These are phyloP conservation scores for Neodiprion virginianus DNA, from an alignment of 1,140 invertebrate species.

Conservation along the genomic window DNA sequence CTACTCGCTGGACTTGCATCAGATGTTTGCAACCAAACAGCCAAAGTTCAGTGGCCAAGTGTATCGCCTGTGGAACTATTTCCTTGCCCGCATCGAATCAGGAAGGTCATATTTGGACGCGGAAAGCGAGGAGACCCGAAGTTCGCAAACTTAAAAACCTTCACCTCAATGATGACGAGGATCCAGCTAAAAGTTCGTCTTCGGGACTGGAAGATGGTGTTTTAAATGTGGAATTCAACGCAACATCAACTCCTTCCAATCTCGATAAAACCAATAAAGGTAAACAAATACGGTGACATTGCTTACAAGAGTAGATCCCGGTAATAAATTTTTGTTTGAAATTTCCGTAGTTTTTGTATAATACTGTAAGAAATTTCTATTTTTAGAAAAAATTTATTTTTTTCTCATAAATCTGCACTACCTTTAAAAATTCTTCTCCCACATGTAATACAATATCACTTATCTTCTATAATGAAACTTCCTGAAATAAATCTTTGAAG, in stretches of 20 bases:
- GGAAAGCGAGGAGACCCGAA: conserved; percentile 52
- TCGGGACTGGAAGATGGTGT: conserved; percentile 41
- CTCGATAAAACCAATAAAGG: conserved; percentile 33
- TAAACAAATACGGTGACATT: neutral
- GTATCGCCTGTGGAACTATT: conserved; percentile 56
- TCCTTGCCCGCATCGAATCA: conserved; percentile 52
- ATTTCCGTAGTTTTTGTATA: neutral
- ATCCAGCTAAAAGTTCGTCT: conserved; percentile 43
- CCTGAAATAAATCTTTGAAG: no score
- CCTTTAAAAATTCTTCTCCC: no score
- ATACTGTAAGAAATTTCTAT: neutral
- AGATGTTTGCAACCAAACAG: conserved; percentile 55
- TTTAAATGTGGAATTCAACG: conserved; percentile 40
- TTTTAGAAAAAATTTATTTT: conserved; percentile 6
- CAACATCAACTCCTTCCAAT: conserved; percentile 38
- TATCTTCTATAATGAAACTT: neutral
- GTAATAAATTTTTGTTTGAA: neutral
- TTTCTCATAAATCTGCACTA: neutral
- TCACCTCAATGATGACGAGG: conserved; percentile 38
- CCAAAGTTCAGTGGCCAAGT: conserved; percentile 50
- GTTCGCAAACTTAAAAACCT: conserved; percentile 44
- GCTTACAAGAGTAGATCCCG: no score
- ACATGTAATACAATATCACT: neutral
- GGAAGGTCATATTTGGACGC: conserved; percentile 51
- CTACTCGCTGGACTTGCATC: conserved; percentile 58